phyloP scores from a whole-genome alignment of 1,140 invertebrate species.

The Trypoxylus dichotomus region DNA sequence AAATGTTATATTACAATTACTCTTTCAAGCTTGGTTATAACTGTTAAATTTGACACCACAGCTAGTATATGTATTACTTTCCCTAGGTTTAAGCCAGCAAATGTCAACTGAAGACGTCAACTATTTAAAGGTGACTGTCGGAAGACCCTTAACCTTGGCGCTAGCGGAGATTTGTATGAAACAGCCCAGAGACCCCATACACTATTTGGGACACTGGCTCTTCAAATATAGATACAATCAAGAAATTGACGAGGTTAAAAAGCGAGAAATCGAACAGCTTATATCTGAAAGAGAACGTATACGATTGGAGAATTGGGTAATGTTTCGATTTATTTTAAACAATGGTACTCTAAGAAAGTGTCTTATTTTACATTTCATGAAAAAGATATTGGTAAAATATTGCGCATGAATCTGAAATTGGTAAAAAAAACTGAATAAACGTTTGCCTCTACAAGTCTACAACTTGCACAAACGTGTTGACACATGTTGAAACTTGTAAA shows the following conservation, averaged over 20 bases:
- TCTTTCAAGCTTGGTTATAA: too few relatives aligned
- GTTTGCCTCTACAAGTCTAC: too few relatives aligned
- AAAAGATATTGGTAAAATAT: too few relatives aligned
- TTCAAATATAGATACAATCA: slow-evolving; percentile 53
- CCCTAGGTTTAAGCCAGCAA: background rate
- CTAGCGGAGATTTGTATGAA: slow-evolving; percentile 51
- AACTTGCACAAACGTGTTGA: too few relatives aligned
- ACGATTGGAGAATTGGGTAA: slow-evolving; percentile 46
- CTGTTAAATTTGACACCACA: too few relatives aligned
- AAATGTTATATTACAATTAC: too few relatives aligned
- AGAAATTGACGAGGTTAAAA: slow-evolving; percentile 45
- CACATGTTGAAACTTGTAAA: too few relatives aligned
- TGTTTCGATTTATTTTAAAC: background rate
- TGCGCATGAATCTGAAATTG: too few relatives aligned
- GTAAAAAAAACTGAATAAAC: too few relatives aligned
- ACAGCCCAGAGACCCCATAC: slow-evolving; percentile 52
- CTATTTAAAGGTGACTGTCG: slow-evolving; percentile 50
- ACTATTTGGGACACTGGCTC: slow-evolving; percentile 53
- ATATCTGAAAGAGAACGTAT: slow-evolving; percentile 43
- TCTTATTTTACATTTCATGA: too few relatives aligned
- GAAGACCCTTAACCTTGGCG: slow-evolving; percentile 49
- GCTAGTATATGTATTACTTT: too few relatives aligned
- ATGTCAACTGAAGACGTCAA: slow-evolving; percentile 47
- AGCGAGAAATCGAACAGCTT: slow-evolving; percentile 44
- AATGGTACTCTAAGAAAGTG: too few relatives aligned